Evolutionary conservation across 2,113 vertebrate genomes (phyloP).

Genomic region (Hiodon tergisus): DNA sequence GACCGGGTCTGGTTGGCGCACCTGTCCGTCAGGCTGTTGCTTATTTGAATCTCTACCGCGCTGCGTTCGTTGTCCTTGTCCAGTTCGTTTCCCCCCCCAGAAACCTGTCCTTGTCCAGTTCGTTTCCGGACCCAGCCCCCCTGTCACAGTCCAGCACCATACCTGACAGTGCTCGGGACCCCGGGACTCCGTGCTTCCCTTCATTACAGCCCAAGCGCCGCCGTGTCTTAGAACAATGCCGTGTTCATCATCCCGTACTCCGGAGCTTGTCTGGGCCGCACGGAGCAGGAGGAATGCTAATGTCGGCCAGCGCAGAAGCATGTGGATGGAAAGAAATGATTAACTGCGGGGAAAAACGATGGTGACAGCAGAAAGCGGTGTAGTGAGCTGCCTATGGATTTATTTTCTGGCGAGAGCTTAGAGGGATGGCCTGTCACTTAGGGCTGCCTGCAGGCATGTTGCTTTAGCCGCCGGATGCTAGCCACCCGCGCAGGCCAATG

Average conservation of each 20-base stretch:
- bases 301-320: conserved; percentile 38
- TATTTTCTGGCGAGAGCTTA: conserved; percentile 27
- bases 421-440: neutral
- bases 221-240: neutral
- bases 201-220: neutral
- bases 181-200: neutral
- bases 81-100: neutral
- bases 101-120: neutral
- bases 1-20: conserved; percentile 12
- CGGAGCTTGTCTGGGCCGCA: neutral
- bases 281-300: conserved; percentile 43
- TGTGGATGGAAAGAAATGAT: conserved; percentile 41
- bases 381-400: conserved; percentile 42
- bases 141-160: neutral
- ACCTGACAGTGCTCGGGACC: neutral
- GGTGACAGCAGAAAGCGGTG: conserved; percentile 56
- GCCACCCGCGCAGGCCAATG: too few relatives aligned
- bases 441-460: neutral
- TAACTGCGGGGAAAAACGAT: conserved; percentile 53
- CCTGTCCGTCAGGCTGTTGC: conserved; percentile 15
- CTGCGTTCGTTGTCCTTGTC: neutral
- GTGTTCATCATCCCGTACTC: neutral
- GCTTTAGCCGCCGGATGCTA: neutral
- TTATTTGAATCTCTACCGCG: neutral
- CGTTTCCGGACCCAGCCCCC: neutral